Evolutionary conservation across 2,888 invertebrate genomes (phyloP), one percentile per base, ranked within the genome.

Genomic region (Cephus rjabovi): DNA sequence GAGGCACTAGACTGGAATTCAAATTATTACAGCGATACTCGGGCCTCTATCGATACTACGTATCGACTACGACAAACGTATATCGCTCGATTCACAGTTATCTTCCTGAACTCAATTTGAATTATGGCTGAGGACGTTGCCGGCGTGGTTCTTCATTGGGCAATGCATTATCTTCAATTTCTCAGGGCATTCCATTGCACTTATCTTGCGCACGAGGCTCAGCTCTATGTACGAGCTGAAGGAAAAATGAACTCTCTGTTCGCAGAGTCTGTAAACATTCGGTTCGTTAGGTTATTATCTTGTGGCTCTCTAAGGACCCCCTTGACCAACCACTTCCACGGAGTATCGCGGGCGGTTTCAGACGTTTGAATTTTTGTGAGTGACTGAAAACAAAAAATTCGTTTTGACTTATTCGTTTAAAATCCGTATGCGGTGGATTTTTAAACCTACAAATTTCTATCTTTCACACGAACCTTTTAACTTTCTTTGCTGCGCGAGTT

Each of bases 261-360:
- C 56, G 23, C 56, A 2, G 56, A 56, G 56, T 56, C 56, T 9
- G 23, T 23, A 6, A 56, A 56, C 15, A 56, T 56, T 56, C 56
- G 56, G 56, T 23, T 23, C 56, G 56, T 56, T 23, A 56, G 56
- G 23, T 56, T 15, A 56, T 56, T 56, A 73, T 73, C 76, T 78
- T 75, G 75, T 74, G 74, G 77, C 69, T 73, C 56, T 73, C 69
- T 34, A 37, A 69, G 74, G 75, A 77, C 37, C 31, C 37, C 35
- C 34, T 73, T 68, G 79, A 77, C 79, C 79, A 40, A 73, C 73
- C 30, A 40, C 73, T 75, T 75, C 75, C 34, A 77, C 33, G 4
- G 79, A 79, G 75, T 77, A 75, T 73, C 73, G 33, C 33, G 73
- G 12, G 12, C 75, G 31, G 40, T 68, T 37, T 37, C 68, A 12